These are phyloP conservation scores for Caenorhabditis virilis DNA, from an alignment of 2,888 invertebrate genomes.

Conservation along the genomic window DNA sequence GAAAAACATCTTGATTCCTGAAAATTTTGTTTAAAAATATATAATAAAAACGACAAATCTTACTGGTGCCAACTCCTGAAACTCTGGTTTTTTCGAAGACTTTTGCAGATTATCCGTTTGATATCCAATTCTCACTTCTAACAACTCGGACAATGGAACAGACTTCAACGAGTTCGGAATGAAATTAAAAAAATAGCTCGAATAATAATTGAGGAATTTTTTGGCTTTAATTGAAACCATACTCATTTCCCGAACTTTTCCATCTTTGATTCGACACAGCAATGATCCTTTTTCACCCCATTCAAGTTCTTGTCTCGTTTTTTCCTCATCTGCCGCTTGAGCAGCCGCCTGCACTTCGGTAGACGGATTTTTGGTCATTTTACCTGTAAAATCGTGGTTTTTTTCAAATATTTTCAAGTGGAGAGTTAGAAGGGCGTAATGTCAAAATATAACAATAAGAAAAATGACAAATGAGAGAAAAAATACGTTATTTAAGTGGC, in stretches of 20 bases:
- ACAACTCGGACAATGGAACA: slow-evolving; percentile 60
- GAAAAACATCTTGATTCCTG: slow-evolving; percentile 68
- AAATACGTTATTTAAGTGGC: too few relatives aligned
- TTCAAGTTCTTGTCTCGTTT: slow-evolving; percentile 31
- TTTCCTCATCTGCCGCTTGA: slow-evolving; percentile 33
- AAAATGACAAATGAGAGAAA: too few relatives aligned
- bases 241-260: slow-evolving; percentile 34
- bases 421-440: too few relatives aligned
- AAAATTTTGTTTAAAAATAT: slow-evolving; percentile 14
- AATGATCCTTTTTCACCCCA: slow-evolving; percentile 47
- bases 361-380: slow-evolving; percentile 27
- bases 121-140: slow-evolving; percentile 68
- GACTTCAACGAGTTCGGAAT: slow-evolving; percentile 46
- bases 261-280: slow-evolving; percentile 39
- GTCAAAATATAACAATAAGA: too few relatives aligned
- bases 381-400: not conserved
- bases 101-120: slow-evolving; percentile 64
- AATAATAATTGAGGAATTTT: slow-evolving; percentile 45
- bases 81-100: slow-evolving; percentile 57
- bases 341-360: slow-evolving; percentile 28
- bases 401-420: too few relatives aligned
- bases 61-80: slow-evolving; percentile 61
- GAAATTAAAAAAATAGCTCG: slow-evolving; percentile 40
- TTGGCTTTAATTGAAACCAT: slow-evolving; percentile 37
- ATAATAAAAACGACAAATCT: not conserved